Percentiles rank a stretch among this genome's conserved stretches.
Conservation (phyloP, 1,140 invertebrate species). For the Pseudomyrmex concolor region DNA sequence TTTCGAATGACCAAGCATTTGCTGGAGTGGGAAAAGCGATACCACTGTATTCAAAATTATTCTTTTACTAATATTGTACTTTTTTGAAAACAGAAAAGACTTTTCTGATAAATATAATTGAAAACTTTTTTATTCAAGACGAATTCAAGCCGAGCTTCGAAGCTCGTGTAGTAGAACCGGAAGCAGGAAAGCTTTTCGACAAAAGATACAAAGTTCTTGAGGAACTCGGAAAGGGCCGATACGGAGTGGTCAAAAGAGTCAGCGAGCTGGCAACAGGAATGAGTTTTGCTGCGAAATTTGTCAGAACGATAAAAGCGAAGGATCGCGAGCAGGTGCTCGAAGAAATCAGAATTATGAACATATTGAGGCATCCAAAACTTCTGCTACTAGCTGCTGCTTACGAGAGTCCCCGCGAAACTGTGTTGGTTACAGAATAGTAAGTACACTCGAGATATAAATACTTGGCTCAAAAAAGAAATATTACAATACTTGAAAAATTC, state of each 20-base stretch:
- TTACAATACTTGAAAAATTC: neutral
- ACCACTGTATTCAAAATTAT: no score
- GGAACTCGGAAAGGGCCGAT: slow-evolving; percentile 93
- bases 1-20: no score
- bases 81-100: no score
- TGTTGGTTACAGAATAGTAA: slow-evolving; percentile 98
- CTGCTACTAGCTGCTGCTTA: slow-evolving; percentile 95
- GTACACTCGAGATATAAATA: slow-evolving; percentile 79
- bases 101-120: neutral
- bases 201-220: slow-evolving; percentile 88
- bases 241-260: slow-evolving; percentile 91
- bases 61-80: no score
- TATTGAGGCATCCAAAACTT: slow-evolving; percentile 94
- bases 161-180: slow-evolving; percentile 81
- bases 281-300: slow-evolving; percentile 95
- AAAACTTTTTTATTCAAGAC: slow-evolving; percentile 24
- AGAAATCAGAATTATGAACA: slow-evolving; percentile 97
- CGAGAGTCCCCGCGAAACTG: slow-evolving; percentile 93
- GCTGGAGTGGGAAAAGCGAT: no score
- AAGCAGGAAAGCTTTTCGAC: slow-evolving; percentile 87
- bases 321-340: slow-evolving; percentile 95
- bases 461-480: neutral
- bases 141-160: slow-evolving; percentile 73
- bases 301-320: slow-evolving; percentile 91
- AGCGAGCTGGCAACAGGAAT: slow-evolving; percentile 89